Evolutionary conservation across 2,888 invertebrate species (phyloP), one percentile per base, ranked within the genome.

Genomic region (Agrotis puta): DNA sequence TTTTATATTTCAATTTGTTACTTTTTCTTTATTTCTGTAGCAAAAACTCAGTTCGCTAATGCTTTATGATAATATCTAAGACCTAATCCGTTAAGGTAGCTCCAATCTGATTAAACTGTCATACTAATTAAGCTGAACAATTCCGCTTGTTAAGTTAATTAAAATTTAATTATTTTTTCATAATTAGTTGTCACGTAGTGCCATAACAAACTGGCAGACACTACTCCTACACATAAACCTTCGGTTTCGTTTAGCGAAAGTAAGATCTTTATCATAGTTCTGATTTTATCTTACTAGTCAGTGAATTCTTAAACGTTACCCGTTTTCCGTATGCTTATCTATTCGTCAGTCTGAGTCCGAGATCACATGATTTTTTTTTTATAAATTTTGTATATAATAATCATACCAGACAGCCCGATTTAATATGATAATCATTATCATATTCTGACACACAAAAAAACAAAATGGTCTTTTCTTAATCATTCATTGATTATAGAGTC

Each of bases 181-280:
- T 89, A 86, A 89, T 88, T 85, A 86, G 70, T 79, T 84, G 81
- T 82, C 84, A 66, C 75, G 57, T 77, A 66, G 64, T 77, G 67
- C 79, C 67, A 77, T 74, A 74, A 72, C 71, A 79, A 73, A 78
- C 67, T 76, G 69, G 70, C 77, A 71, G 80, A 70, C 66, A 67
- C 70, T 54, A 84, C 87, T 83, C 88, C 88, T 86, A 90, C 89
- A 83, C 72, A 62, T 67, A 82, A 91, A 89, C 91, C 90, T 90
- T 92, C 89, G 80, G 72, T 90, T 90, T 90, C 87, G 82, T 87
- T 82, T 67, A 88, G 87, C 87, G 90, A 92, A 91, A 92, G 90
- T 89, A 77, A 84, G 89, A 89, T 88, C 77, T 48, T 87, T 88
- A 91, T 90, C 90, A 74, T 48, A 72, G 70, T 79, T 72, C 53